Evolutionary conservation across 2,888 invertebrate genomes (phyloP).

Genomic region (Dorcus parallelipipedus): DNA sequence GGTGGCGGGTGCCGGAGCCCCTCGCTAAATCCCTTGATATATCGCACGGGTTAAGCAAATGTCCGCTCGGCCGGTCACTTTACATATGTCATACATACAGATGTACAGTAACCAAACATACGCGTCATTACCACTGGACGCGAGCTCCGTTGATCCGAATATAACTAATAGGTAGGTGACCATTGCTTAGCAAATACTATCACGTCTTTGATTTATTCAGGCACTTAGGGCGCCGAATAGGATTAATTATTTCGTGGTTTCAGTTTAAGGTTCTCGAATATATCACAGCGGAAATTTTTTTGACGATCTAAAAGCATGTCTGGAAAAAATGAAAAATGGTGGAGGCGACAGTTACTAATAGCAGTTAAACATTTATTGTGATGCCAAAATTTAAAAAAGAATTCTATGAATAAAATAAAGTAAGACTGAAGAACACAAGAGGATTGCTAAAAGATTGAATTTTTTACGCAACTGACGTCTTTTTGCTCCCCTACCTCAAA

Average conservation of each 20-base stretch:
- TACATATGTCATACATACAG: conserved; percentile 48
- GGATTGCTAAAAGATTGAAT: no score
- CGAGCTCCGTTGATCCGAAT: background rate
- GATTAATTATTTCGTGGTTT: conserved; percentile 17
- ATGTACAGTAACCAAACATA: conserved; percentile 38
- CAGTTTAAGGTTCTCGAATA: conserved; percentile 13
- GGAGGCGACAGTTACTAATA: no score
- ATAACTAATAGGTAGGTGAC: background rate
- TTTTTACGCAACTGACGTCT: no score
- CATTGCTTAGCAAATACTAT: background rate
- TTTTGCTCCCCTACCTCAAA: no score
- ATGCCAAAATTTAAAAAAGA: no score
- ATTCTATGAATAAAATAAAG: no score
- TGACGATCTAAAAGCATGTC: no score
- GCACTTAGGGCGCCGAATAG: conserved; percentile 9
- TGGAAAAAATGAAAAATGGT: no score
- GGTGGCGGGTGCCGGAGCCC: conserved; percentile 23
- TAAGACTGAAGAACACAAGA: no score
- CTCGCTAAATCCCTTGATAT: conserved; percentile 47
- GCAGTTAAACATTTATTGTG: no score
- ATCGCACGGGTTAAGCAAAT: conserved; percentile 47
- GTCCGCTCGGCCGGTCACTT: conserved; percentile 45
- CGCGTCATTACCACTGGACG: conserved; percentile 32
- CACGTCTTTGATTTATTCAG: conserved; percentile 15
- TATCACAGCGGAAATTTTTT: conserved; percentile 1